Conservation (phyloP, 2,888 invertebrate genomes). For the Xestia xanthographa region DNA sequence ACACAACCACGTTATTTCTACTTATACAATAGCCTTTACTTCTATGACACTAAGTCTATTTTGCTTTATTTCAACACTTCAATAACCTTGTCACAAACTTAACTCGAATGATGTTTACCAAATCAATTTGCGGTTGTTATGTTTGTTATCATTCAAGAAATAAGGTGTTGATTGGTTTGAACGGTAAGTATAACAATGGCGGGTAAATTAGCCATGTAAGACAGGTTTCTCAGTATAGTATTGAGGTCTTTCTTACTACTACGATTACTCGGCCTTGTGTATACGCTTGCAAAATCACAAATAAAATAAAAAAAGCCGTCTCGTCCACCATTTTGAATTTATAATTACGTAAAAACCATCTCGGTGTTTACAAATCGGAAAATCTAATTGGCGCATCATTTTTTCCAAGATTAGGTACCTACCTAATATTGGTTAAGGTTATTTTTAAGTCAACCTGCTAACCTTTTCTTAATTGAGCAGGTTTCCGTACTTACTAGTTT, state of each 20-base stretch:
- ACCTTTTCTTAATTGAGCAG: no score
- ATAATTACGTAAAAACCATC: conserved; percentile 46
- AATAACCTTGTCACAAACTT: conserved; percentile 21
- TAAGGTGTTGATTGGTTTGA: conserved; percentile 26
- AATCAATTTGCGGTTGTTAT: conserved; percentile 20
- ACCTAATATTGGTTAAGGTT: neutral
- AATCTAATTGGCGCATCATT: neutral
- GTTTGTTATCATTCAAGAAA: accelerated
- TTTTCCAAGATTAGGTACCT: conserved; percentile 10
- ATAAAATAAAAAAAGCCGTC: conserved; percentile 27
- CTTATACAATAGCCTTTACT: neutral
- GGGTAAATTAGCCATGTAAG: conserved; percentile 17
- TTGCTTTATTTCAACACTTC: neutral
- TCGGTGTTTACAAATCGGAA: conserved; percentile 6
- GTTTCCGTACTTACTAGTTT: no score
- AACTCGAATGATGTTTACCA: conserved; percentile 18
- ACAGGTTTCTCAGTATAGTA: conserved; percentile 53
- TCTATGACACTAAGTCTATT: accelerated
- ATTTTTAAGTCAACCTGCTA: neutral
- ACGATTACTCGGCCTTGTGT: conserved; percentile 37
- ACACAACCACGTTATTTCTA: conserved; percentile 11
- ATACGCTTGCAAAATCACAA: conserved; percentile 46
- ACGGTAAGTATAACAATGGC: neutral
- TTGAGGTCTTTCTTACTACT: conserved; percentile 51
- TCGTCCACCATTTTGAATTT: conserved; percentile 40